A percentile compares a stretch with the other conserved stretches of the same genome.
Evolutionary conservation across 2,888 invertebrate species (phyloP).

Genomic region (Euzophera pinguis): DNA sequence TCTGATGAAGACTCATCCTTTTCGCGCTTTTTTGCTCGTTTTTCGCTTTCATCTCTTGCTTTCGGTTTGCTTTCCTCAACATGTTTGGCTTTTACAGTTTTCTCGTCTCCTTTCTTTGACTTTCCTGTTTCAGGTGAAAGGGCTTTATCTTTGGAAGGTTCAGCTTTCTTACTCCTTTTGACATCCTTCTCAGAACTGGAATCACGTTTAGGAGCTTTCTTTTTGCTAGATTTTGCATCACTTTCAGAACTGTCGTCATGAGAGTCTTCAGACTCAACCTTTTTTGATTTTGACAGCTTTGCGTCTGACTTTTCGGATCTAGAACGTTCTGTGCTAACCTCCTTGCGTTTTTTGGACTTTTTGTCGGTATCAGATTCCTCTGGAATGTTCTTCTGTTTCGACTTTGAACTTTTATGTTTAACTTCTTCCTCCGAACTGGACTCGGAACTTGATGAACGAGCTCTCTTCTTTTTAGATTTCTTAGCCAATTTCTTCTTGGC

Average conservation of each 20-base stretch:
- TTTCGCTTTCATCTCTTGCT: constrained; percentile 81
- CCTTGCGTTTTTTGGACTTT: constrained; percentile 67
- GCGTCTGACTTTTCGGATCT: constrained; percentile 57
- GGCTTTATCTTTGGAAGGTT: constrained; percentile 54
- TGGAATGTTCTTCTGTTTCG: constrained; percentile 71
- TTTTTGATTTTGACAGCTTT: constrained; percentile 58
- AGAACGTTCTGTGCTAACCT: constrained; percentile 53
- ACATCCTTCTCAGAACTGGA: constrained; percentile 69
- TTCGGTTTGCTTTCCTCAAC: constrained; percentile 75
- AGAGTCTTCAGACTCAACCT: constrained; percentile 65
- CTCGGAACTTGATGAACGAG: constrained; percentile 72
- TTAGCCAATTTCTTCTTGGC: constrained; percentile 69
- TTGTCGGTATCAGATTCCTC: constrained; percentile 69
- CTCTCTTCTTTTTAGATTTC: constrained; percentile 67
- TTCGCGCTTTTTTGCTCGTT: constrained; percentile 80
- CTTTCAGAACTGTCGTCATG: constrained; percentile 68
- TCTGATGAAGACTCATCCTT: constrained; percentile 79
- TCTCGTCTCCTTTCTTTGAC: constrained; percentile 60
- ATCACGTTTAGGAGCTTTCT: constrained; percentile 68
- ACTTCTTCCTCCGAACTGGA: constrained; percentile 76
- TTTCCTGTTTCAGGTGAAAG: constrained; percentile 61
- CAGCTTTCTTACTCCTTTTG: constrained; percentile 58
- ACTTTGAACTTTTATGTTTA: constrained; percentile 66
- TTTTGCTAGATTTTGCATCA: constrained; percentile 76
- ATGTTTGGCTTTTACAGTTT: constrained; percentile 68